Conservation (phyloP, 2,113 vertebrate genomes). For the Pardalotus punctatus region DNA sequence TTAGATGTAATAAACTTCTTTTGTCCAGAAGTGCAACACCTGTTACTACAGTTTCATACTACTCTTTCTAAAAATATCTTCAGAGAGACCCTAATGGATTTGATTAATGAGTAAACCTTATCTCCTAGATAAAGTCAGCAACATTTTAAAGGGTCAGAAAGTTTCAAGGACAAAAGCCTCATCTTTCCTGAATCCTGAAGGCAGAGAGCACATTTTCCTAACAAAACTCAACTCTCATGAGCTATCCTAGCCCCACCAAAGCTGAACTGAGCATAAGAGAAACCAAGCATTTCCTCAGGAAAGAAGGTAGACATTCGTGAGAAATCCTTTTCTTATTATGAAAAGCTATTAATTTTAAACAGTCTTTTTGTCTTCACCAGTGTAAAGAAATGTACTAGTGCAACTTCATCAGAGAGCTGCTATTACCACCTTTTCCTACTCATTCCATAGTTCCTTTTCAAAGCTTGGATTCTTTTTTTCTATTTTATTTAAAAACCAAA, state of each 20-base stretch:
- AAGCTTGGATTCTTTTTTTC: background rate
- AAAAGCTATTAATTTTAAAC: background rate
- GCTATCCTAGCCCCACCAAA: background rate
- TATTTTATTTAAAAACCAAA: background rate
- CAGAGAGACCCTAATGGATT: background rate
- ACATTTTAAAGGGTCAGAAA: background rate
- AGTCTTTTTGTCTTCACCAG: background rate
- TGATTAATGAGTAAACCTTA: background rate
- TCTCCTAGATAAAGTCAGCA: background rate
- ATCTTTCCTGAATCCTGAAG: background rate
- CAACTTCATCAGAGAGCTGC: background rate
- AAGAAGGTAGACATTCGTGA: background rate
- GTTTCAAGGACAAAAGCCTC: background rate
- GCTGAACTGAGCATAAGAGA: background rate
- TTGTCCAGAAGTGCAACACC: background rate
- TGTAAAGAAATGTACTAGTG: background rate
- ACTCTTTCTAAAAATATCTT: slow-evolving; percentile 11
- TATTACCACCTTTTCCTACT: background rate
- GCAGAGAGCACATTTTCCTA: background rate
- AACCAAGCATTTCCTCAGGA: background rate
- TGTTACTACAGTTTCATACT: background rate
- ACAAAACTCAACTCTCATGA: background rate
- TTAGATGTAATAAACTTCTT: background rate
- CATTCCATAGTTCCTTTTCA: background rate
- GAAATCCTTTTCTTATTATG: background rate